Conservation (phyloP, 2,888 invertebrate species). For the Pardosa pseudoannulata region DNA sequence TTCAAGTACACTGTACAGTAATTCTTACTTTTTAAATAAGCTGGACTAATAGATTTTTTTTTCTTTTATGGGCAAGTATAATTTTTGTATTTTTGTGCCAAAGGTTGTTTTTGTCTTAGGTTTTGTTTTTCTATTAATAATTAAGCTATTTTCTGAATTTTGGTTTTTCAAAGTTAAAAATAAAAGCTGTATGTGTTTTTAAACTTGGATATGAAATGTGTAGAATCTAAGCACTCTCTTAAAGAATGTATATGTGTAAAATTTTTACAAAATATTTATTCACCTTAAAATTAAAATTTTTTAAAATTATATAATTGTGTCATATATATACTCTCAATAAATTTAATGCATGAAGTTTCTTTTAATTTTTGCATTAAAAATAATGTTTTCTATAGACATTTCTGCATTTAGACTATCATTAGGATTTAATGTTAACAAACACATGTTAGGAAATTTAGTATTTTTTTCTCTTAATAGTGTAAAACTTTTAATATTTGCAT, state of each 20-base stretch:
- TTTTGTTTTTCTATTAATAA: not conserved
- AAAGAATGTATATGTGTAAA: not conserved
- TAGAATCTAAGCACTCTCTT: constrained; percentile 1
- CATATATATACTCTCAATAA: too few relatives aligned
- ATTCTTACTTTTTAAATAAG: constrained; percentile 6
- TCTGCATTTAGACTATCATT: not conserved
- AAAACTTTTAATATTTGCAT: not conserved
- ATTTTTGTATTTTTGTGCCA: constrained; percentile 11
- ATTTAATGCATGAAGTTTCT: not conserved
- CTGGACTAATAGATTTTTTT: not conserved
- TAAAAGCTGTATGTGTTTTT: not conserved
- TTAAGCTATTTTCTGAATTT: not conserved
- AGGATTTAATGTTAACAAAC: constrained; percentile 11
- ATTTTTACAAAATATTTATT: not conserved
- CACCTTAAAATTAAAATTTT: not conserved
- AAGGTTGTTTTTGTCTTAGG: constrained; percentile 7
- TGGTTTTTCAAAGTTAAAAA: not conserved
- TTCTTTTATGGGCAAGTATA: not conserved
- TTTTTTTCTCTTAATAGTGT: not conserved
- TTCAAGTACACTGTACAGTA: not conserved
- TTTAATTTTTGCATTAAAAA: not conserved
- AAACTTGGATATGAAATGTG: not conserved
- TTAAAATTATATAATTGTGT: not conserved
- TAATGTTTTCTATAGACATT: constrained; percentile 8
- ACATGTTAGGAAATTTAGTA: constrained; percentile 1